These are phyloP conservation scores for Thunnus maccoyii DNA, from an alignment of 2,113 vertebrate species.

Conservation along the genomic window DNA sequence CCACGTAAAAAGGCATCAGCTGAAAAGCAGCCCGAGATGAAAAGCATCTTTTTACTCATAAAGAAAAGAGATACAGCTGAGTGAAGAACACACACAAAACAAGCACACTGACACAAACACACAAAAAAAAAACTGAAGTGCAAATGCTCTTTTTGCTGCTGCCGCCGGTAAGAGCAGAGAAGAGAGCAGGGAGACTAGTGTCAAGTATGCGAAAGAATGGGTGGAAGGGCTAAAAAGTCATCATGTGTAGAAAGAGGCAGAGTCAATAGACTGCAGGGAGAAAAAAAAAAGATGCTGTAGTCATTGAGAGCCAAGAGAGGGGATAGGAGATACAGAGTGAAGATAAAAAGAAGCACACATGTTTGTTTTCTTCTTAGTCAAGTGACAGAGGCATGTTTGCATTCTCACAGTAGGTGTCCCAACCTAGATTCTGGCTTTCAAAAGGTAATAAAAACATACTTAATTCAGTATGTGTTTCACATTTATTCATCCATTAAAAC, in stretches of 20 bases:
- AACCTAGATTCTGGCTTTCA: not conserved
- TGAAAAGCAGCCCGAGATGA: constrained; percentile 64
- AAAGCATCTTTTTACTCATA: constrained; percentile 46
- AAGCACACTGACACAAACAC: constrained; percentile 13
- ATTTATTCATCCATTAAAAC: not conserved
- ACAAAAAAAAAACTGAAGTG: constrained; percentile 47
- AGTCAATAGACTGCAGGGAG: not conserved
- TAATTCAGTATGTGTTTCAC: not conserved
- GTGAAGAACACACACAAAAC: constrained; percentile 52
- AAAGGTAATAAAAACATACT: not conserved
- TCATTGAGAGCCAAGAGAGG: not conserved
- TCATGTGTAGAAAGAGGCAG: not conserved
- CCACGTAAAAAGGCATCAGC: constrained; percentile 44
- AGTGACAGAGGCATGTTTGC: not conserved
- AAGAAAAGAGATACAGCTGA: constrained; percentile 64
- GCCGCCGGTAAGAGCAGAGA: constrained; percentile 38
- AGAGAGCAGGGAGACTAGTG: constrained; percentile 38
- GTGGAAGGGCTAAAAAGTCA: constrained; percentile 36
- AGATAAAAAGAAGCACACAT: not conserved
- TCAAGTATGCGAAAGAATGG: constrained; percentile 36
- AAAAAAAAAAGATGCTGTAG: constrained; percentile 4
- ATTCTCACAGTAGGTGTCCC: not conserved
- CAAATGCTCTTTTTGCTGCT: constrained; percentile 63
- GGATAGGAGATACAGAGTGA: not conserved
- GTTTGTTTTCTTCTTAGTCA: constrained; percentile 6